Base-by-base conservation (phyloP, 2,888 invertebrate genomes). In the Barypeithes pellucidus region DNA sequence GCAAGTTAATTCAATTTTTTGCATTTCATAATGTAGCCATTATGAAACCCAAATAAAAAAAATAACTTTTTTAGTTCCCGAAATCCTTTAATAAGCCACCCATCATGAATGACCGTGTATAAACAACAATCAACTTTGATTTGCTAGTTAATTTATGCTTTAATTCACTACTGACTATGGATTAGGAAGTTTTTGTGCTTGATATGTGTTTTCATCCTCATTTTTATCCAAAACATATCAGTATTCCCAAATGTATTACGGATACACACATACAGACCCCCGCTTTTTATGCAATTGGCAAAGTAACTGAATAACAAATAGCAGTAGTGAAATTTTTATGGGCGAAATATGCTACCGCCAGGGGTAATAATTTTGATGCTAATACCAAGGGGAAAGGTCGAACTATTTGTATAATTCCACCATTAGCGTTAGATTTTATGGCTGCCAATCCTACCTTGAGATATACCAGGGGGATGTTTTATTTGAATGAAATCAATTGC, bases 401-500 rank as follows among this genome's bases (percentile, higher is more conserved):
- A 72, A 73, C 69, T 67, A 47, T 75, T 75, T 70, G 75, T 73
- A 75, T 75, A 75, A 75, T 72, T 72, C 54, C 22, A 39, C 62
- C 72, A 62, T 75, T 73, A 70, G 62, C 72, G 69, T 75, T 66
- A 70, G 61, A 72, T 75, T 75, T 72, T 75, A 75, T 73, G 59
- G 73, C 39, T 39, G 66, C 69, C 75, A 72, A 75, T 75, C 61
- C 61, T 74, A 65, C 69, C 69, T 73, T 66, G 54, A 67, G 45
- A 73, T 73, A 73, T 65, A 65, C 68, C 59, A 20, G n/a, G 63
- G 54, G 73, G 63, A 65, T 67, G 72, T 63, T 72, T 72, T 72
- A 72, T 72, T 52, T 63, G 72, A 63, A 67, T 62, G 52, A 67
- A 67, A 72, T 72, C 72, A 72, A 72, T 72, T 72, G 67, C 52